Percentiles rank a stretch among this genome's conserved stretches.
These are phyloP conservation scores for Patella ulyssiponensis DNA, from an alignment of 2,888 invertebrate genomes.

Conservation along the genomic window DNA sequence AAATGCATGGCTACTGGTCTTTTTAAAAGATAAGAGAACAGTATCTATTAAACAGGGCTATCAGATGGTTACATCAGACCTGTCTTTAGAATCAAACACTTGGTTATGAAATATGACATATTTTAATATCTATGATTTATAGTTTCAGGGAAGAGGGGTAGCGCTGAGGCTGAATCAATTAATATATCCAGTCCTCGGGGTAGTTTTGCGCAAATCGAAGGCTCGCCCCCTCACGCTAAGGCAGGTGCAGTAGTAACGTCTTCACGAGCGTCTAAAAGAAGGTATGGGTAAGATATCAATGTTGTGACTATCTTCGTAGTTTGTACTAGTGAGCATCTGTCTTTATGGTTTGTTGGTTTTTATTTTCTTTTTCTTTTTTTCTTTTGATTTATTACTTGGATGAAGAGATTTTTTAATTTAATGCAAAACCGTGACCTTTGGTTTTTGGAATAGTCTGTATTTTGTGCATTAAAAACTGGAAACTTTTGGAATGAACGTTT, in stretches of 20 bases:
- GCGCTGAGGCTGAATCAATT: conserved; percentile 64
- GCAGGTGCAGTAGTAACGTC: conserved; percentile 93
- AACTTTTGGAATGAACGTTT: no score
- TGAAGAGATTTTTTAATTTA: no score
- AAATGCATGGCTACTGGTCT: no score
- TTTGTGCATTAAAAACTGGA: no score
- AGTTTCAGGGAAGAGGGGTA: conserved; percentile 62
- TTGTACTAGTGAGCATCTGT: conserved; percentile 6
- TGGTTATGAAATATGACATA: no score
- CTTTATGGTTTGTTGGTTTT: conserved; percentile 13
- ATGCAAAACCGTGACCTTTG: no score
- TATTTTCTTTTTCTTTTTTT: background rate
- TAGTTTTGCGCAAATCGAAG: conserved; percentile 72
- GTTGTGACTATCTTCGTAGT: background rate
- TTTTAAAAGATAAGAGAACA: no score
- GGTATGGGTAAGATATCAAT: conserved; percentile 75
- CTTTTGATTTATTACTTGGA: background rate
- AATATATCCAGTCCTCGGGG: conserved; percentile 76
- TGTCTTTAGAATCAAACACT: no score
- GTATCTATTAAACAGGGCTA: no score
- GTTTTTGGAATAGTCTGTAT: no score
- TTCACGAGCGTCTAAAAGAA: conserved; percentile 87
- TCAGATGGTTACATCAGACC: no score
- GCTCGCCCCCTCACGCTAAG: conserved; percentile 74
- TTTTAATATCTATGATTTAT: conserved; percentile 22